Evolutionary conservation across 2,113 vertebrate genomes (phyloP), one percentile per base, ranked within the genome.

Genomic region (Chloropsis hardwickii): DNA sequence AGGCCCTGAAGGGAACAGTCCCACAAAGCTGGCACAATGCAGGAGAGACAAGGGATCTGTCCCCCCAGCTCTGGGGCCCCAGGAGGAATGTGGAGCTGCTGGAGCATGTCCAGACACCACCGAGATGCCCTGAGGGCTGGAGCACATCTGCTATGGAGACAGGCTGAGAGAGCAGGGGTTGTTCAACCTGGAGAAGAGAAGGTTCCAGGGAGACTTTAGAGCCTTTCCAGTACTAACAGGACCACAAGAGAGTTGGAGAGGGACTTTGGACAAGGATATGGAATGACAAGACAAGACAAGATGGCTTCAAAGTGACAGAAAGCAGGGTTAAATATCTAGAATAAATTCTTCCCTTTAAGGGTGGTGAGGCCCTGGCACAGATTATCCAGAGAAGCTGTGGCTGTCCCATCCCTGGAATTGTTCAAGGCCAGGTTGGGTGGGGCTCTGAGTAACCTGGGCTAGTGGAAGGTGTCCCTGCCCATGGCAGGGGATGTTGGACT

Each of bases 11-110:
- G 57, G 29, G 42, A 61, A 4, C 12, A 6, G 9, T 27, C 54
- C 28, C 35, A 39, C 1, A 0, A 56, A 65, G 44, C 12, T 40
- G 81, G 22, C 11, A 10, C 0, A 3, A 48, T 15, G 48, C 15
- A 69, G 42, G 37, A 39, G 31, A 15, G 25, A 25, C 61, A 23
- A 23, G 6, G 23, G 33, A 47, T 16, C 53, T 73, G 45, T 74
- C 3, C 9, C 17, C 18, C 8, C 25, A 35, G 29, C 24, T 69
- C 54, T 61, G 47, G 11, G 9, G 20, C 16, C 39, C 15, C 35
- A 67, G 42, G 39, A 53, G 39, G 40, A 81, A 53, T 18, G 18
- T 47, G 54, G 16, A 54, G 54, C 29, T 82, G 28, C 61, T 67
- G 78, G 29, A 67, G 6, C 11, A 29, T 6, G 17, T 47, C 29